Conservation (phyloP, 2,113 vertebrate species). For the Nothobranchius furzeri region DNA sequence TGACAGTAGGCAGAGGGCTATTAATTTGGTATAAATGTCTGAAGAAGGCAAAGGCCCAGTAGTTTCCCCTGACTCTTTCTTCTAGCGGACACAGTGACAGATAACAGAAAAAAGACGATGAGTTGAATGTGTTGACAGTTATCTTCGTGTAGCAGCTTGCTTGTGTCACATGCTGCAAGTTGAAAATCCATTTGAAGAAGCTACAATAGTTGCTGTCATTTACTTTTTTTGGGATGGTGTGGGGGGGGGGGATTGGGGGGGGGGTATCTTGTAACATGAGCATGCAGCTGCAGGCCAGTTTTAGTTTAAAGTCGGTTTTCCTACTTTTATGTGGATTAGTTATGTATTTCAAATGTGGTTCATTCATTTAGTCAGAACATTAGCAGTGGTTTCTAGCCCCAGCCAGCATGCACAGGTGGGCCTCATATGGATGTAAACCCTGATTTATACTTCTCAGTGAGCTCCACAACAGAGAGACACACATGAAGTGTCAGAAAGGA, state of each 20-base stretch:
- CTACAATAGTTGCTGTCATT: not conserved
- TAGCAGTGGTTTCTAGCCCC: too few species aligned
- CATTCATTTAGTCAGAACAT: too few species aligned
- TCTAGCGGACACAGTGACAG: not conserved
- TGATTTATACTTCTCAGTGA: too few species aligned
- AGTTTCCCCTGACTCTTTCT: constrained; percentile 25
- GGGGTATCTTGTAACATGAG: not conserved
- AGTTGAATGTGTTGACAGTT: constrained; percentile 23
- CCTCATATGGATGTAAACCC: too few species aligned
- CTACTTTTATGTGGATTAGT: too few species aligned
- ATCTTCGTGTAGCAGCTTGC: constrained; percentile 17
- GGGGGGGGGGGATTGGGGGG: too few species aligned
- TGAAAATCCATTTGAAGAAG: constrained; percentile 13
- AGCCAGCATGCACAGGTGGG: too few species aligned
- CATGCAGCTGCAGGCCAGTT: not conserved
- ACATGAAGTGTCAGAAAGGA: too few species aligned
- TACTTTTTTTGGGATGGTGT: not conserved
- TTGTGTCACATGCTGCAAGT: constrained; percentile 20
- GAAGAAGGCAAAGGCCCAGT: not conserved
- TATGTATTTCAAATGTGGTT: too few species aligned
- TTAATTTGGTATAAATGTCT: constrained; percentile 3
- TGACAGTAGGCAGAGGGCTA: not conserved
- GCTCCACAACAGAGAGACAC: too few species aligned
- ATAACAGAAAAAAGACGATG: constrained; percentile 20
- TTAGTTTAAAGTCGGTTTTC: not conserved